phyloP scores from a whole-genome alignment of 2,113 vertebrate species.

The Tupaia tana region DNA sequence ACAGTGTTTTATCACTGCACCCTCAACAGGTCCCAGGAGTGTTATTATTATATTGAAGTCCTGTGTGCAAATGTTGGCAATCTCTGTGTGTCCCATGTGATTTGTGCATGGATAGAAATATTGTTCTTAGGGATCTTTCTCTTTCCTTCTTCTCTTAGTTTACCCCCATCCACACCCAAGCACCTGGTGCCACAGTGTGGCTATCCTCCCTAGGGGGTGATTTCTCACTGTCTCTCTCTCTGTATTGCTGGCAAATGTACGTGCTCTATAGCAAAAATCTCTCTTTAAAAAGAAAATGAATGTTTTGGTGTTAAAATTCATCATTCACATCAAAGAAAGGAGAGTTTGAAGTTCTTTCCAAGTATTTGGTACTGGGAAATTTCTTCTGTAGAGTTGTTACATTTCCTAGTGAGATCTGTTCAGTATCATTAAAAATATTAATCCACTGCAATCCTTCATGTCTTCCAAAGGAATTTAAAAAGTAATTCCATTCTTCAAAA shows the following conservation, averaged over 20 bases:
- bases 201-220: no score
- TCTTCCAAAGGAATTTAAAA: constrained; percentile 72
- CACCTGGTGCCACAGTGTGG: not conserved
- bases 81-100: not conserved
- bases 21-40: no score
- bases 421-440: constrained; percentile 70
- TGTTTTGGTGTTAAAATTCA: constrained; percentile 32
- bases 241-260: no score
- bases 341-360: constrained; percentile 35
- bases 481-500: constrained; percentile 69
- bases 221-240: no score
- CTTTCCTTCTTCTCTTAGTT: not conserved
- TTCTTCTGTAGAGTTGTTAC: constrained; percentile 27
- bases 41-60: not conserved
- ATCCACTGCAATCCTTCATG: constrained; percentile 53
- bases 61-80: not conserved
- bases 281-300: not conserved
- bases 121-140: not conserved
- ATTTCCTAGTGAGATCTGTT: constrained; percentile 55
- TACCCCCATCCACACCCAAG: not conserved
- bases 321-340: constrained; percentile 20
- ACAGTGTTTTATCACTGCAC: no score
- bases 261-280: no score
- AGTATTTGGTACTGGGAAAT: not conserved
- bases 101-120: not conserved